phyloP scores from a whole-genome alignment of 2,797 vertebrate species.

The Xenopus petersii region DNA sequence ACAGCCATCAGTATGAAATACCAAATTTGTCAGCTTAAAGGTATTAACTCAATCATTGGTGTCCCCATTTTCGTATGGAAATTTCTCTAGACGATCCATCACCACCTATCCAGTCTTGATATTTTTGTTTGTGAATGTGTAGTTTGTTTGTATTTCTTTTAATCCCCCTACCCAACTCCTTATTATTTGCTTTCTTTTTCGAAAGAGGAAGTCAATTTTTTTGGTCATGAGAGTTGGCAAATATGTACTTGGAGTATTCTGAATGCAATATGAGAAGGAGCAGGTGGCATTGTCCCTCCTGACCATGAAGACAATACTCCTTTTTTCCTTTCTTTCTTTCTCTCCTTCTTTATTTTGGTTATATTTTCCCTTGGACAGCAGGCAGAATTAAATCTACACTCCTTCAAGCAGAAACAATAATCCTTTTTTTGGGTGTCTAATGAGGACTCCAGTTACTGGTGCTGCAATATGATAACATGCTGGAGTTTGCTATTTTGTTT shows the following conservation, averaged over 20 bases:
- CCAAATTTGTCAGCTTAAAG: too few species aligned
- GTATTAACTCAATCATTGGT: background rate
- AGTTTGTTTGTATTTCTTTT: constrained; percentile 25
- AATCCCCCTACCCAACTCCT: constrained; percentile 42
- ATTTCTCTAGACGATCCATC: background rate
- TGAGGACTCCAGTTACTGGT: constrained; percentile 81
- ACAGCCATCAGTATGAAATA: too few species aligned
- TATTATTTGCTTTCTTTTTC: constrained; percentile 1
- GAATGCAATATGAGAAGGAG: constrained; percentile 90
- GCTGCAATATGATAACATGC: constrained; percentile 75
- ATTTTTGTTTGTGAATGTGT: constrained; percentile 20
- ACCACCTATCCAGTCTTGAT: background rate
- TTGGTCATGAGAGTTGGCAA: constrained; percentile 95
- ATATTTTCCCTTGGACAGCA: constrained; percentile 66
- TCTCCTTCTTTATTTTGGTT: constrained; percentile 67
- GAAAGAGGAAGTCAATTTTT: constrained; percentile 74
- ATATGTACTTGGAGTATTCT: constrained; percentile 96
- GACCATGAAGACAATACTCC: constrained; percentile 81
- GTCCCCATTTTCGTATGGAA: background rate
- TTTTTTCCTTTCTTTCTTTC: constrained; percentile 57
- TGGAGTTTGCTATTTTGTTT: constrained; percentile 80
- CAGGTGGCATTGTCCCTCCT: constrained; percentile 85
- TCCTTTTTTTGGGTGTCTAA: constrained; percentile 87
- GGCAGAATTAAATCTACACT: constrained; percentile 65
- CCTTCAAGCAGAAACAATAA: constrained; percentile 70